Percentiles rank a stretch among this genome's conserved stretches.
These are phyloP conservation scores for Pachyramphus minor DNA, from an alignment of 2,113 vertebrate genomes.

Conservation along the genomic window DNA sequence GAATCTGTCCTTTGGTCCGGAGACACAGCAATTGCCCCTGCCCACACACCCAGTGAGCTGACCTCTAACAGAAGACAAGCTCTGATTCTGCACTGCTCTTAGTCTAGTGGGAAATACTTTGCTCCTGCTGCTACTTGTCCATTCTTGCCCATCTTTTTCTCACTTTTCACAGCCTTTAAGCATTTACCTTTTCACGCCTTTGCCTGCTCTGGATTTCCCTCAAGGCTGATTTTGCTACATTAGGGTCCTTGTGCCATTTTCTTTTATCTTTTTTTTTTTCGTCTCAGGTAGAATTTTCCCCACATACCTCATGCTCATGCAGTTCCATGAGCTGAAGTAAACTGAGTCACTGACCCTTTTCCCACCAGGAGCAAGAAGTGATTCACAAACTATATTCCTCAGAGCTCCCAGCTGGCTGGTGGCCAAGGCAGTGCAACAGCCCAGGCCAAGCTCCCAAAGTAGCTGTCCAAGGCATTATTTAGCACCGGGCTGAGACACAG, in stretches of 20 bases:
- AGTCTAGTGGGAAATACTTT: slow-evolving; percentile 38
- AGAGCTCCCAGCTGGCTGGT: background rate
- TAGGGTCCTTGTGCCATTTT: background rate
- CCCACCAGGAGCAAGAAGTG: background rate
- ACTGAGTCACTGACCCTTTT: background rate
- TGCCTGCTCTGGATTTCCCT: slow-evolving; percentile 59
- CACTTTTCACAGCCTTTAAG: slow-evolving; percentile 54
- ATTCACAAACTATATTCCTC: background rate
- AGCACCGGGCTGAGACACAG: background rate
- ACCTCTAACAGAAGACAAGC: background rate
- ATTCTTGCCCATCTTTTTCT: slow-evolving; percentile 52
- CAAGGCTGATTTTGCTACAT: slow-evolving; percentile 40
- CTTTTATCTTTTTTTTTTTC: background rate
- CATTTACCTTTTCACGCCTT: slow-evolving; percentile 57
- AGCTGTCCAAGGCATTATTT: background rate
- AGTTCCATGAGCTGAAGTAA: background rate
- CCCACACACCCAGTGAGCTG: background rate
- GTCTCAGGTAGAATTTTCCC: background rate
- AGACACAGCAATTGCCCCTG: background rate
- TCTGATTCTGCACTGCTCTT: background rate
- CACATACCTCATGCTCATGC: background rate
- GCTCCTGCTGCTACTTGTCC: slow-evolving; percentile 40
- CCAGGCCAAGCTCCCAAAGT: background rate
- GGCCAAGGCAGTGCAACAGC: background rate
- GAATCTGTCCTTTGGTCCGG: background rate